A percentile compares a stretch with the other conserved stretches of the same genome.
phyloP scores from a whole-genome alignment of 1,140 invertebrate species.

The Neotoxoptera formosana region DNA sequence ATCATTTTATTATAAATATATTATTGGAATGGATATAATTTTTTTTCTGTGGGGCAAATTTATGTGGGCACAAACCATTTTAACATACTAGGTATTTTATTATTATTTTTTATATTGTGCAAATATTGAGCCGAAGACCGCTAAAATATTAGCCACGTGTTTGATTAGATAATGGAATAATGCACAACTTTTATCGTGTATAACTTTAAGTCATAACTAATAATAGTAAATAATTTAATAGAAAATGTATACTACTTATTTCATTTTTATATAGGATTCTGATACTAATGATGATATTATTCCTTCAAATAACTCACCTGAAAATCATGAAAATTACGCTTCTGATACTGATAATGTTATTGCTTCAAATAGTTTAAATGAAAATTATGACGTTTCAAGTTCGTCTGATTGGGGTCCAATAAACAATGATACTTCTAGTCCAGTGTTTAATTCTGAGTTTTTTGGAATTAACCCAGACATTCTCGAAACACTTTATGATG shows the following conservation, averaged over 20 bases:
- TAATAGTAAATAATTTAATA: neutral
- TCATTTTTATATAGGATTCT: slow-evolving; percentile 28
- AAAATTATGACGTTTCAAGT: neutral
- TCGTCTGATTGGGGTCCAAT: slow-evolving; percentile 19
- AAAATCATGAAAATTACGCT: neutral
- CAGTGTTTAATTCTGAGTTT: neutral
- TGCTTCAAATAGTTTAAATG: neutral
- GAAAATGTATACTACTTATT: neutral
- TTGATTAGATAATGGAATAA: too few relatives aligned
- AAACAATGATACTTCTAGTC: slow-evolving; percentile 10
- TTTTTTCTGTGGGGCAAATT: too few relatives aligned
- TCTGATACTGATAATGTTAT: neutral
- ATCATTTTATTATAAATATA: neutral
- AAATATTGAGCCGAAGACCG: too few relatives aligned
- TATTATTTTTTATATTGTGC: too few relatives aligned
- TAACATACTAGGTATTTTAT: too few relatives aligned
- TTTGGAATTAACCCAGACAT: slow-evolving; percentile 30
- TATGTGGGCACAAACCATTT: too few relatives aligned
- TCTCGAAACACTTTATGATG: neutral
- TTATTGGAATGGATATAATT: too few relatives aligned
- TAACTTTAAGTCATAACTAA: too few relatives aligned
- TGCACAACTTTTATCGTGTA: too few relatives aligned
- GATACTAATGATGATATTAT: slow-evolving; percentile 14
- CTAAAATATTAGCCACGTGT: too few relatives aligned
- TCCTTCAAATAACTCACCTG: neutral